Conservation (phyloP, 2,113 vertebrate species). For the Verasper variegatus region DNA sequence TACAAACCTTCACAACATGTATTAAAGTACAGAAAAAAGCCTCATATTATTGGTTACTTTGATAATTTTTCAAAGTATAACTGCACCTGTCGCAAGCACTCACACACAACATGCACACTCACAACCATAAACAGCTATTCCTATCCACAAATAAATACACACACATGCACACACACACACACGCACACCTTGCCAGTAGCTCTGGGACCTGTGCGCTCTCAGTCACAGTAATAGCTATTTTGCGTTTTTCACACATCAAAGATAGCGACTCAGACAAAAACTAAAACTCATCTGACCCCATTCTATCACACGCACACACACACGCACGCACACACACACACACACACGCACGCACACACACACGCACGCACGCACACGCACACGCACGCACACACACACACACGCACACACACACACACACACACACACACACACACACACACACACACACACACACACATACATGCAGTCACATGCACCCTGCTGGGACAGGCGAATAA, state of each 20-base stretch:
- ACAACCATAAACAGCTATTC: not conserved
- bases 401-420: slow-evolving; percentile 16
- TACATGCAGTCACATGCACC: not conserved
- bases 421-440: slow-evolving; percentile 22
- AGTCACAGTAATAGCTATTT: slow-evolving; percentile 11
- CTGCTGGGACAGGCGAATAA: slow-evolving; percentile 24
- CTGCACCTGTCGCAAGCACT: not conserved
- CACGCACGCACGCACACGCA: slow-evolving; percentile 16
- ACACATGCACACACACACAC: not conserved
- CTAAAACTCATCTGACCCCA: slow-evolving; percentile 66
- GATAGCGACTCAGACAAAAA: slow-evolving; percentile 50
- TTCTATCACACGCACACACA: slow-evolving; percentile 56
- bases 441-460: slow-evolving; percentile 3
- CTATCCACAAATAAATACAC: not conserved
- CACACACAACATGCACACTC: slow-evolving; percentile 5
- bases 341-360: no score
- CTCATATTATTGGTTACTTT: no score
- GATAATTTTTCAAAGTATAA: no score
- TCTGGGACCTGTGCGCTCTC: slow-evolving; percentile 33
- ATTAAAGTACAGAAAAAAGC: no score
- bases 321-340: not conserved
- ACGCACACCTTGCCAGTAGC: not conserved
- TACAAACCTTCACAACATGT: no score
- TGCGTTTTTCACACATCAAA: slow-evolving; percentile 55
- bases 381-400: slow-evolving; percentile 15